These are phyloP conservation scores for Dissostichus mawsoni DNA, from an alignment of 2,113 vertebrate genomes.

Conservation along the genomic window DNA sequence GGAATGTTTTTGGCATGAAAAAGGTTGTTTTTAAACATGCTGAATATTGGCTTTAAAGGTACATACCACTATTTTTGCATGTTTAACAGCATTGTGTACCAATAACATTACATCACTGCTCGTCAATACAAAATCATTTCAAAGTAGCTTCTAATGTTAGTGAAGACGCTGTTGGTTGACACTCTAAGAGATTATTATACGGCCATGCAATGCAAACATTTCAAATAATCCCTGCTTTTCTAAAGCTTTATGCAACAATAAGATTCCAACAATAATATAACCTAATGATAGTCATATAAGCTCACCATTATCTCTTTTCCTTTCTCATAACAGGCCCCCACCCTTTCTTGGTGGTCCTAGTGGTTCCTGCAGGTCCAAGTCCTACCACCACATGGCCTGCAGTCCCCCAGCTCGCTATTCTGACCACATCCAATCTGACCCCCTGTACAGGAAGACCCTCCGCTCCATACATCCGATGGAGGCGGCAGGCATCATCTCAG, in stretches of 20 bases:
- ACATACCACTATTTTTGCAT: background rate
- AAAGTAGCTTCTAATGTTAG: background rate
- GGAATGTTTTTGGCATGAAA: constrained; percentile 33
- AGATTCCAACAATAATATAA: background rate
- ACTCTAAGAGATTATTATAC: background rate
- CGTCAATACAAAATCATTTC: background rate
- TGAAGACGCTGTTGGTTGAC: too few species aligned
- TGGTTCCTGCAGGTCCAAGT: constrained; percentile 81
- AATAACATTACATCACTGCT: background rate
- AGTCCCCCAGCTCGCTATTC: constrained; percentile 65
- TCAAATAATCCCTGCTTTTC: background rate
- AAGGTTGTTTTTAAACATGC: background rate
- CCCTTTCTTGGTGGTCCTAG: constrained; percentile 75
- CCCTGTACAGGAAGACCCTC: constrained; percentile 86
- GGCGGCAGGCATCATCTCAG: constrained; percentile 60
- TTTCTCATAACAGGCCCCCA: constrained; percentile 77
- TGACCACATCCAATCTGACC: constrained; percentile 86
- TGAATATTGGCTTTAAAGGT: background rate
- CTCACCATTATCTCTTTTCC: constrained; percentile 35
- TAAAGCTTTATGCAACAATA: background rate
- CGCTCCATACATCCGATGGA: constrained; percentile 71
- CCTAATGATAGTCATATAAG: background rate
- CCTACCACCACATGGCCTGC: constrained; percentile 79
- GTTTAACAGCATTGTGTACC: background rate
- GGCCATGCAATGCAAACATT: constrained; percentile 3